Evolutionary conservation across 1,140 invertebrate genomes (phyloP).

Genomic region (Aphis gossypii): DNA sequence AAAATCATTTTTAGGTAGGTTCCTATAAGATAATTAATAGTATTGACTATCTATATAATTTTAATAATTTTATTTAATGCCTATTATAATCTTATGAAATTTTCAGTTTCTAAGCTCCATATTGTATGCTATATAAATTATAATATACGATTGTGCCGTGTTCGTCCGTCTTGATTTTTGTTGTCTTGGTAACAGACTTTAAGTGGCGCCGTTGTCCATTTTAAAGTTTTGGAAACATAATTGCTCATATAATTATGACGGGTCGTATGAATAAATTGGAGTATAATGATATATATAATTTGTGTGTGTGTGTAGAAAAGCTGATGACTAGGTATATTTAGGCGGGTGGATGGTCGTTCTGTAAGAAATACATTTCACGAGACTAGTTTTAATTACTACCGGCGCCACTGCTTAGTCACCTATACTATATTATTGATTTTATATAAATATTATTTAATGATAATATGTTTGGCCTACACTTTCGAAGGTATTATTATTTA

Average conservation of each 20-base stretch:
- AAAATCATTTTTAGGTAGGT: neutral
- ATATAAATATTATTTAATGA: neutral
- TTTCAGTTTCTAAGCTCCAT: neutral
- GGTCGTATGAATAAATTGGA: neutral
- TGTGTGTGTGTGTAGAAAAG: neutral
- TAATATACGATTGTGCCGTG: neutral
- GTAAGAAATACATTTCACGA: neutral
- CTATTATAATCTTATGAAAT: neutral
- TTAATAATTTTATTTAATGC: neutral
- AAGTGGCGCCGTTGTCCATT: neutral
- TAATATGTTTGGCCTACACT: neutral
- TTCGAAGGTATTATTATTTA: neutral
- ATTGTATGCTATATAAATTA: neutral
- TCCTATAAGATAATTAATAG: neutral
- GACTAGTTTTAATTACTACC: conserved; percentile 10
- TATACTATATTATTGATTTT: neutral
- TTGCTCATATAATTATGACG: conserved; percentile 13
- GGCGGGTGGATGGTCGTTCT: no score
- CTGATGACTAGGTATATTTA: neutral
- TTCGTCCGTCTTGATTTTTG: neutral
- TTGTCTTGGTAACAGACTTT: neutral
- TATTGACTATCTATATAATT: neutral
- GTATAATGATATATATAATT: neutral
- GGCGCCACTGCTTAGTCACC: neutral
- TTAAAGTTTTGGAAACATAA: conserved; percentile 1